Evolutionary conservation across 2,888 invertebrate species (phyloP), one percentile per base, ranked within the genome.

Genomic region (Acronicta alni): DNA sequence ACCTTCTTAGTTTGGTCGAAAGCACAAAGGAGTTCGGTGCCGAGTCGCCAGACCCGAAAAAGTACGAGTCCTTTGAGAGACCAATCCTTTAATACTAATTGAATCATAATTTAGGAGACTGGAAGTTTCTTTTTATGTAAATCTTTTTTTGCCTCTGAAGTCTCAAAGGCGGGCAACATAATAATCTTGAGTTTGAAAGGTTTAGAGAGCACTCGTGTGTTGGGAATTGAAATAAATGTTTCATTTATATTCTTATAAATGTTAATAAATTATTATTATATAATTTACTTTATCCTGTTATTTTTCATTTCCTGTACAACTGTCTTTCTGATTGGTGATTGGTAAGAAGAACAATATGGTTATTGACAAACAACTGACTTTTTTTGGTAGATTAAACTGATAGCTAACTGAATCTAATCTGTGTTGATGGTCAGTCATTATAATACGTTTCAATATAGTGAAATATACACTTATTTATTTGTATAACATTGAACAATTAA

Each of bases 71-170:
- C 90, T 92, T 92, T 92, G 91, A 90, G 87, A 82, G 82, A 81
- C 88, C 92, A 92, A 92, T 92, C 92, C 93, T 90, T 92, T 93
- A 93, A 94, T 91, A 92, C 94, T 94, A 93, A 94, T 94, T 93
- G 93, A 93, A 94, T 93, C 92, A 93, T 94, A 93, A 93, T 94
- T 93, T 90, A 81, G 83, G 83, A 89, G 88, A 87, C 88, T 89
- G 85, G 88, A 92, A 92, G 88, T 93, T 93, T 92, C 92, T 92
- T 94, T 93, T 93, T 91, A 93, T 92, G 92, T 89, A 93, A 93
- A 93, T 92, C 89, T 92, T 91, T 91, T 30, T 87, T 91, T 87
- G 82, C 86, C 84, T 84, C 81, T 71, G 82, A 82, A 80, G 81
- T 82, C 85, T 90, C 89, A 89, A 89, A 91, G 88, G 86, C 83